phyloP scores from a whole-genome alignment of 35 echinoderm and acorn worm species.

The Anneissia japonica region DNA sequence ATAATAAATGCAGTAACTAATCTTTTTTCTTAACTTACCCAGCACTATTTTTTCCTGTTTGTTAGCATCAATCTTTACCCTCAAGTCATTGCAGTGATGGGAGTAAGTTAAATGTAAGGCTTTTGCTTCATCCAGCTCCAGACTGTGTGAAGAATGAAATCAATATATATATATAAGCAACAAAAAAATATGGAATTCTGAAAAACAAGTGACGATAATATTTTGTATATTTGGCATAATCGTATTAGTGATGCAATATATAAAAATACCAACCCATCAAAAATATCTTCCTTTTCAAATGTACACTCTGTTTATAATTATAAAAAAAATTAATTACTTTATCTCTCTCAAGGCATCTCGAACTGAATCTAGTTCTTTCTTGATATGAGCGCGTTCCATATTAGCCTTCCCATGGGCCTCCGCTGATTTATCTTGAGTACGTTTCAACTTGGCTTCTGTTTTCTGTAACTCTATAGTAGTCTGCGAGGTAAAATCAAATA shows the following conservation, averaged over 20 bases:
- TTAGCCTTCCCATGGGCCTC: conserved; percentile 94
- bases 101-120: conserved; percentile 48
- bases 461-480: conserved; percentile 67
- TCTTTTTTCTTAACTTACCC: conserved; percentile 63
- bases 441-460: conserved; percentile 70
- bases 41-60: conserved; percentile 74
- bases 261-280: too few relatives aligned
- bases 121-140: conserved; percentile 81
- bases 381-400: conserved; percentile 92
- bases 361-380: conserved; percentile 86
- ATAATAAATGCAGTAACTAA: too few relatives aligned
- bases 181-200: too few relatives aligned
- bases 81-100: conserved; percentile 52
- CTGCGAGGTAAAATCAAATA: conserved; percentile 11
- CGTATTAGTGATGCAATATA: too few relatives aligned
- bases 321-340: conserved; percentile 85
- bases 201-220: too few relatives aligned
- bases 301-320: too few relatives aligned
- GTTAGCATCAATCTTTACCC: conserved; percentile 53
- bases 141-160: too few relatives aligned
- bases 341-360: conserved; percentile 80
- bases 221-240: too few relatives aligned
- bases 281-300: too few relatives aligned
- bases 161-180: too few relatives aligned
- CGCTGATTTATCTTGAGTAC: conserved; percentile 72